Conservation (phyloP, 1,140 invertebrate species). For the Triops longicaudatus region DNA sequence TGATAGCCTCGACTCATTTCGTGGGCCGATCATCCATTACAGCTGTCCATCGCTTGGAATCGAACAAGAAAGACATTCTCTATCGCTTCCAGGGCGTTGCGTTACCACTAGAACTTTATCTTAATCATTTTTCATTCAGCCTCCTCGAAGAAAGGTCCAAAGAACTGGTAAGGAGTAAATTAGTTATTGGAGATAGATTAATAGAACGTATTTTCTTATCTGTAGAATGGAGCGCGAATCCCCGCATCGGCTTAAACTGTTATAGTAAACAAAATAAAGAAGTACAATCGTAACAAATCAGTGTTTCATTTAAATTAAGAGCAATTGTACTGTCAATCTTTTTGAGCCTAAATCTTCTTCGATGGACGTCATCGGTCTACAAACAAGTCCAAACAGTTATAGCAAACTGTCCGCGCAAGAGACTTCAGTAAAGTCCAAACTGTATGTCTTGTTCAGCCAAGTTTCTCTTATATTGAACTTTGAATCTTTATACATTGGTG, state of each 20-base stretch:
- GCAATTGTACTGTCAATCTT: no score
- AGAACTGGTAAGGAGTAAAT: conserved; percentile 33
- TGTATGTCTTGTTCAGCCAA: no score
- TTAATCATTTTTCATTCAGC: conserved; percentile 40
- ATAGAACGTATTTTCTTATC: background rate
- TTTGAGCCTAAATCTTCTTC: no score
- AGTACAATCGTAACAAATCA: no score
- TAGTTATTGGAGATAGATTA: background rate
- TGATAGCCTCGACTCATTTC: conserved; percentile 66
- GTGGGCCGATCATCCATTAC: conserved; percentile 64
- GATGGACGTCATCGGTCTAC: no score
- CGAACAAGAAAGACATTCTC: conserved; percentile 49
- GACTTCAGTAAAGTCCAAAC: no score
- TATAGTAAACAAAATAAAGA: background rate
- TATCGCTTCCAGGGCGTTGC: conserved; percentile 85
- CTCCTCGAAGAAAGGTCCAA: conserved; percentile 35
- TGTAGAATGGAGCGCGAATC: background rate
- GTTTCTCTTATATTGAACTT: no score
- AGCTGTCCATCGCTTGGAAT: conserved; percentile 59
- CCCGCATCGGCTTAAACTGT: background rate
- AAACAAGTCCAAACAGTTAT: no score
- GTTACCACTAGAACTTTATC: conserved; percentile 60
- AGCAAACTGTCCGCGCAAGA: no score
- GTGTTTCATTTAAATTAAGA: no score
- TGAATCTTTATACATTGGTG: no score